Base-by-base conservation (phyloP, 2,113 vertebrate genomes). In the Tupaia chinensis region DNA sequence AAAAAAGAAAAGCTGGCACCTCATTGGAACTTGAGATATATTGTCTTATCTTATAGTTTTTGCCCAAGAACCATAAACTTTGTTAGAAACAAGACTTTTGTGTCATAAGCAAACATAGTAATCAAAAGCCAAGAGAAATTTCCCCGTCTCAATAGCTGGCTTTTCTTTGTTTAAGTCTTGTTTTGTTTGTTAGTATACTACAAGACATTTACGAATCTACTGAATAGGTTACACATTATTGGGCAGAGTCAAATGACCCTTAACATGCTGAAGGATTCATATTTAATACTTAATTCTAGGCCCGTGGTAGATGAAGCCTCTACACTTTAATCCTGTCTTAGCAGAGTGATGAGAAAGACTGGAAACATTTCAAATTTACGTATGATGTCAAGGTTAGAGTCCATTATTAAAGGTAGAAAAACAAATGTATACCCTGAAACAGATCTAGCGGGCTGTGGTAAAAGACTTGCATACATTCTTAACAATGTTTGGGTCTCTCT, bases 401-500 rank as follows among this genome's bases (percentile, higher is more conserved):
- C 11, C 11, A 56, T 53, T 79, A 79, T 10, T 82, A 2, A 77
- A 80, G 20, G 54, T 6, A 76, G 79, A 66, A 93, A 81, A 89
- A 56, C 25, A 80, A 79, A 63, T 72, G 84, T 19, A 66, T 34
- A 63, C 23, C 34, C 89, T 74, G 20, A 80, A 69, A 83, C 44
- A 44, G 54, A 58, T 92, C 14, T 20, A 79, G 9, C n/a, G 20
- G 2, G 13, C n/a, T 84, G 4, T 77, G 15, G 22, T 12, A 3
- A 81, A 93, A 22, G 65, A 56, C 22, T 92, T 90, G 32, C 60
- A 69, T 81, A 94, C 81, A 69, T 16, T 70, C 65, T 83, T n/a
- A 73, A 78, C 13, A 70, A 87, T 60, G 60, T 96, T 77, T 89
- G 16, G 10, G 79, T 68, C 16, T 6, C 9, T 74, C 4, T 79